These are phyloP conservation scores for Malachius bipustulatus DNA, from an alignment of 2,888 invertebrate genomes.

Conservation along the genomic window DNA sequence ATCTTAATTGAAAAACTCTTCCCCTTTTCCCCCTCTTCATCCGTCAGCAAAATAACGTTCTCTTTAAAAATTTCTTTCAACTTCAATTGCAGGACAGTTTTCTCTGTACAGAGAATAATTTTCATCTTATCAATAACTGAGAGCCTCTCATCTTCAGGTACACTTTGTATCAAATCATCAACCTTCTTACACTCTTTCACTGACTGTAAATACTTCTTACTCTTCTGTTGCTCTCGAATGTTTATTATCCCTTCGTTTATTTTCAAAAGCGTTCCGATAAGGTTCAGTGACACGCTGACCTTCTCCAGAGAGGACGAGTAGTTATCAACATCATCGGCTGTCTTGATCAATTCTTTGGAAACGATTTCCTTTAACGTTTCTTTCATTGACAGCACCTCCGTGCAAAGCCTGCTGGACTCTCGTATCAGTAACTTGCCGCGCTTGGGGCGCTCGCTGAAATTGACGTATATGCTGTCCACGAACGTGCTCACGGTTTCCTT, in stretches of 20 bases:
- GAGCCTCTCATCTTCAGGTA: constrained; percentile 40
- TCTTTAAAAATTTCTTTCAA: constrained; percentile 40
- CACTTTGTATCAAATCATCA: constrained; percentile 36
- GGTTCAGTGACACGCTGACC: constrained; percentile 43
- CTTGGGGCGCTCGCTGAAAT: constrained; percentile 44
- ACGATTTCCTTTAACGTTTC: constrained; percentile 49
- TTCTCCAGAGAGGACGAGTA: constrained; percentile 44
- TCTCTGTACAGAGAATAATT: constrained; percentile 37
- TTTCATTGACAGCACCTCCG: constrained; percentile 44
- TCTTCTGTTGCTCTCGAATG: constrained; percentile 28
- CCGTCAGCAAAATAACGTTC: constrained; percentile 40
- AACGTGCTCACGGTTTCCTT: constrained; percentile 51
- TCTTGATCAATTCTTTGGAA: constrained; percentile 47
- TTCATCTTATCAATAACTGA: constrained; percentile 42
- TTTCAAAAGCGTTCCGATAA: constrained; percentile 36
- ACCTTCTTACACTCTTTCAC: constrained; percentile 42
- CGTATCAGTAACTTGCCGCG: constrained; percentile 41
- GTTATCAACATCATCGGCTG: constrained; percentile 47
- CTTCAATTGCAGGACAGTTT: constrained; percentile 39
- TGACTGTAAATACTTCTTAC: constrained; percentile 35
- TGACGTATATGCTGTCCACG: constrained; percentile 46
- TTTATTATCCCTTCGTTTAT: constrained; percentile 33
- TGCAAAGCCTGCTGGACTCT: constrained; percentile 37
- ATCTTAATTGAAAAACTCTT: constrained; percentile 34
- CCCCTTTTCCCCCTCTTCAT: constrained; percentile 30